Conservation (phyloP, 1,140 invertebrate species). For the Harpegnathos saltator region DNA sequence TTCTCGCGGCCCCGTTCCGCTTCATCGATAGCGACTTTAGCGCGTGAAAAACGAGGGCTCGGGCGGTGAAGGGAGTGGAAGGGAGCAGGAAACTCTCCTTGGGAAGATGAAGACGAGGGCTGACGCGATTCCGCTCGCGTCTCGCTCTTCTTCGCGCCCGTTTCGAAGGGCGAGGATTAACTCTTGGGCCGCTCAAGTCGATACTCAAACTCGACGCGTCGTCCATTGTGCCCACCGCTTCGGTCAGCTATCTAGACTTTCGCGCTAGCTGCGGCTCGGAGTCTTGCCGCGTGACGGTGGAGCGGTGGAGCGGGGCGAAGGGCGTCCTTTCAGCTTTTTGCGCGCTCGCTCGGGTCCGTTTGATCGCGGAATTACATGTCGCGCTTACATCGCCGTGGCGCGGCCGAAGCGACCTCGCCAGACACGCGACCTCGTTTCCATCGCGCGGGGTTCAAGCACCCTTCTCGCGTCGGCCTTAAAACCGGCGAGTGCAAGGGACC, state of each 20-base stretch:
- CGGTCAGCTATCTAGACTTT: no score
- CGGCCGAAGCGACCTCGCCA: neutral
- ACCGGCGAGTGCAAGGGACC: conserved; percentile 24
- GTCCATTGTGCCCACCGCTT: no score
- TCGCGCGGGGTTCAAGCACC: conserved; percentile 23
- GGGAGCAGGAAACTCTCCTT: no score
- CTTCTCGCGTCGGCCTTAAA: conserved; percentile 22
- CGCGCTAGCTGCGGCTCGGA: no score
- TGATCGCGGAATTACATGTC: conserved; percentile 1
- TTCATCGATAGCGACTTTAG: conserved; percentile 7
- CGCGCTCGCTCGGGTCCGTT: neutral
- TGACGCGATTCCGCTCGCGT: no score
- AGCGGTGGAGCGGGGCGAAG: no score
- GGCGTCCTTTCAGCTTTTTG: neutral
- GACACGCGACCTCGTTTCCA: conserved; percentile 29
- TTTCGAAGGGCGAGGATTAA: no score
- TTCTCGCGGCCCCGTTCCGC: neutral
- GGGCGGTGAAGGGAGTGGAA: neutral
- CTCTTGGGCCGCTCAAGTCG: no score
- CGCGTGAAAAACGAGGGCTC: neutral
- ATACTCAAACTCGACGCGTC: no score
- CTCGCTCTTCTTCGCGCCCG: no score
- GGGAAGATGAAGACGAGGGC: no score
- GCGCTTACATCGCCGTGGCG: neutral
- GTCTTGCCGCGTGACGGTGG: no score